Evolutionary conservation across 1,140 invertebrate genomes (phyloP), one percentile per base, ranked within the genome.

Genomic region (Drosophila arawakana): DNA sequence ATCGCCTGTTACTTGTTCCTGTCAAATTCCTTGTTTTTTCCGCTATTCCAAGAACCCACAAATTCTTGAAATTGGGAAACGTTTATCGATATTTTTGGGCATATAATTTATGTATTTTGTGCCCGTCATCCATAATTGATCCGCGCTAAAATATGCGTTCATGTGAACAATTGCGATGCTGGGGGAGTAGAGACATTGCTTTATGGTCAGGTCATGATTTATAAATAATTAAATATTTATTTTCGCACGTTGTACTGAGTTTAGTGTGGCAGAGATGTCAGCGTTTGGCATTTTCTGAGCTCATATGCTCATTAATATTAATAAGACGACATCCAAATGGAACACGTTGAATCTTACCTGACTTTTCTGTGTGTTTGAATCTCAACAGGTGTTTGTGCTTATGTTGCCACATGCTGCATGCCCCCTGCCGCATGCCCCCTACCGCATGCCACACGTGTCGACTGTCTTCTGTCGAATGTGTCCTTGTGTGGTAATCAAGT

Each of bases 211-310:
- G 72, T 77, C 84, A 88, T 88, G 83, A 88, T 80, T 88, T 89
- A 89, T 83, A 88, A 88, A 88, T 88, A 88, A 88, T 88, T 83
- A 89, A 88, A 89, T 88, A 88, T 89, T 88, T 88, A 89, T 88
- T 88, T 80, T 88, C 67, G 84, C 83, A 82, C 83, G 75, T 88
- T 68, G 76, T 89, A 88, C 73, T 89, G 83, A 13, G 30, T 37
- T 47, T 1, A 30, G 2, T 30, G 44, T 15, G 15, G 44, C 6
- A 18, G 57, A 41, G 58, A 67, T 76, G 60, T 50, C 60, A 67
- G 44, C 50, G 59, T 54, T 81, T 74, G 78, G 46, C 75, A 43
- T 72, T 73, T 68, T 61, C 62, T 63, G 79, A 68, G 54, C 59
- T 71, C 80, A 78, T 83, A 70, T 83, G 73, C 83, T 80, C 83